Percentiles rank a stretch among this genome's conserved stretches.
Evolutionary conservation across 1,140 invertebrate genomes (phyloP).

Genomic region (Eupeodes corollae): DNA sequence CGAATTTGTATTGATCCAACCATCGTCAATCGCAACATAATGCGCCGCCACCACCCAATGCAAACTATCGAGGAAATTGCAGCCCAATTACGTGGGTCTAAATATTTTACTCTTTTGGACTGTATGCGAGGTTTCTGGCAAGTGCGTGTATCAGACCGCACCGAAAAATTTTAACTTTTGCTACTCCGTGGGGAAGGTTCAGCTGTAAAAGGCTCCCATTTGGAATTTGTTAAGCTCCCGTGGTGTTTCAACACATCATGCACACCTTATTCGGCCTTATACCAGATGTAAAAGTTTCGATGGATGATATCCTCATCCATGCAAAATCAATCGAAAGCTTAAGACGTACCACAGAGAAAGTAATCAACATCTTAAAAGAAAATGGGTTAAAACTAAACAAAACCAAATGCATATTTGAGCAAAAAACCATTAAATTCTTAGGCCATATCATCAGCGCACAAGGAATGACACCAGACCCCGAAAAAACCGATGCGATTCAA

Average conservation of each 20-base stretch:
- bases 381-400: constrained; percentile 19
- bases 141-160: constrained; percentile 19
- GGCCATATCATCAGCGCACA: constrained; percentile 24
- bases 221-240: constrained; percentile 18
- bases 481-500: constrained; percentile 30
- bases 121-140: constrained; percentile 36
- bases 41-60: constrained; percentile 20
- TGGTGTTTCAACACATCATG: constrained; percentile 17
- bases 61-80: constrained; percentile 21
- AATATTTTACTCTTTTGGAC: constrained; percentile 30
- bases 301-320: constrained; percentile 24
- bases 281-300: constrained; percentile 27
- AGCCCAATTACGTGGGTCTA: constrained; percentile 1
- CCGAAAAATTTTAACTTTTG: constrained; percentile 19
- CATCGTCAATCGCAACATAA: constrained; percentile 32
- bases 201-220: constrained; percentile 23
- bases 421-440: constrained; percentile 26
- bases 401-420: no score
- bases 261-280: constrained; percentile 10
- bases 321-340: not conserved
- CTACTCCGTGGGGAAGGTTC: constrained; percentile 28
- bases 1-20: constrained; percentile 35
- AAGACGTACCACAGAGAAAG: constrained; percentile 3
- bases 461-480: constrained; percentile 24
- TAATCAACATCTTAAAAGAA: constrained; percentile 15